These are phyloP conservation scores for Euphysa ruthae DNA, from an alignment of 30 jellyfish, hydroid and myxozoan species.

Conservation along the genomic window DNA sequence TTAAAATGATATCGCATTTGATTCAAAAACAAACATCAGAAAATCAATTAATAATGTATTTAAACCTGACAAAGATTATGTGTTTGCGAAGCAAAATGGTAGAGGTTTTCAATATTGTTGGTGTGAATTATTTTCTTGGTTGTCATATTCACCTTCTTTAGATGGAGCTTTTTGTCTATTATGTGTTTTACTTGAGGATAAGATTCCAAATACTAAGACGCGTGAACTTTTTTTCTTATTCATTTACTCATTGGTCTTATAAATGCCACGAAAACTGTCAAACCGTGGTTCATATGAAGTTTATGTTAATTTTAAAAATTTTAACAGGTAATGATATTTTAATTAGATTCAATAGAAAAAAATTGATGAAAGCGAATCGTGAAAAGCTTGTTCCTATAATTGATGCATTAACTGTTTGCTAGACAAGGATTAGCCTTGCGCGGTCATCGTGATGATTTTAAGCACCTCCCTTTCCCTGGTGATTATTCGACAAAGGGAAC, in stretches of 20 bases:
- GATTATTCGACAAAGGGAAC: too few relatives aligned
- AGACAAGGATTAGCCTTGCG: neutral
- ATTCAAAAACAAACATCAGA: too few relatives aligned
- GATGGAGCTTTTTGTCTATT: conserved; percentile 10
- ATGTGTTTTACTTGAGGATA: neutral
- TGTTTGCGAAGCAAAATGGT: neutral
- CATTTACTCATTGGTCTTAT: neutral
- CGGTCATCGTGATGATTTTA: conserved; percentile 15
- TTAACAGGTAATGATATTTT: too few relatives aligned
- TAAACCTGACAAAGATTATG: neutral
- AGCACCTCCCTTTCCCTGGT: conserved; percentile 5
- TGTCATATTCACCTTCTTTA: neutral
- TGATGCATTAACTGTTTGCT: neutral
- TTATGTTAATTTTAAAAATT: too few relatives aligned
- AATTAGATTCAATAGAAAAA: too few relatives aligned
- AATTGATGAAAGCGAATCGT: too few relatives aligned
- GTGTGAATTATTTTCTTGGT: conserved; percentile 3
- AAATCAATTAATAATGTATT: too few relatives aligned
- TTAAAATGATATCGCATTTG: too few relatives aligned
- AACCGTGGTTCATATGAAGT: too few relatives aligned
- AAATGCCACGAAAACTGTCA: too few relatives aligned
- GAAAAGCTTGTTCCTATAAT: too few relatives aligned
- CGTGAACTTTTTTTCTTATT: neutral
- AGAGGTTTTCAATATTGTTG: neutral
- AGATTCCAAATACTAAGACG: neutral